phyloP scores from a whole-genome alignment of 2,113 vertebrate species.

The Strix aluco region DNA sequence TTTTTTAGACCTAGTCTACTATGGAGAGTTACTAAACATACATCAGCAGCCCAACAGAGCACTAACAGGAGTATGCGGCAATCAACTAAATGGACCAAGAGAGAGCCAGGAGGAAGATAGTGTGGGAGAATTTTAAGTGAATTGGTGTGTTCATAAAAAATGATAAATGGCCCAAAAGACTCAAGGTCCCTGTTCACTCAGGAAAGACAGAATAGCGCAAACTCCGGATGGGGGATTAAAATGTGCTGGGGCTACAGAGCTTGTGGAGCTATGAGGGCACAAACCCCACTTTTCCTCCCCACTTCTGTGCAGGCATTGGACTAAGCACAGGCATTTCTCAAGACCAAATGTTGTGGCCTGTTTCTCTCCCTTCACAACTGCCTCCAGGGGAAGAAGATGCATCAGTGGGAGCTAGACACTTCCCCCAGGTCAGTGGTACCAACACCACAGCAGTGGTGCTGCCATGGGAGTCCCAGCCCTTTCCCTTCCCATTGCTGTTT shows the following conservation, averaged over 20 bases:
- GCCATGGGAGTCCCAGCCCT: not conserved
- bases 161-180: not conserved
- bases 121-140: slow-evolving; percentile 18
- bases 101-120: not conserved
- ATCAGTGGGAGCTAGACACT: not conserved
- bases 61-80: not conserved
- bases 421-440: not conserved
- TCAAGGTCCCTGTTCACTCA: slow-evolving; percentile 13
- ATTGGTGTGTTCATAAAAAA: slow-evolving; percentile 35
- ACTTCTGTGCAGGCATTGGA: rapidly evolving
- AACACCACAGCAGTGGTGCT: not conserved
- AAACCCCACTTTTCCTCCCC: not conserved
- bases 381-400: not conserved
- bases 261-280: not conserved
- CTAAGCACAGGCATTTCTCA: not conserved
- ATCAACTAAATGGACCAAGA: slow-evolving; percentile 41
- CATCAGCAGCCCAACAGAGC: slow-evolving; percentile 49
- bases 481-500: not conserved
- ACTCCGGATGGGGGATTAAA: rapidly evolving
- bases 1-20: slow-evolving; percentile 14
- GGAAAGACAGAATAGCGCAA: not conserved
- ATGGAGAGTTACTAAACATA: slow-evolving; percentile 43
- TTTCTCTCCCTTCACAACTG: not conserved
- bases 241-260: not conserved
- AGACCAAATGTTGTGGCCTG: not conserved